Percentiles rank a stretch among this genome's conserved stretches.
phyloP scores from a whole-genome alignment of 2,888 invertebrate species.

The Drosophila quinaria region DNA sequence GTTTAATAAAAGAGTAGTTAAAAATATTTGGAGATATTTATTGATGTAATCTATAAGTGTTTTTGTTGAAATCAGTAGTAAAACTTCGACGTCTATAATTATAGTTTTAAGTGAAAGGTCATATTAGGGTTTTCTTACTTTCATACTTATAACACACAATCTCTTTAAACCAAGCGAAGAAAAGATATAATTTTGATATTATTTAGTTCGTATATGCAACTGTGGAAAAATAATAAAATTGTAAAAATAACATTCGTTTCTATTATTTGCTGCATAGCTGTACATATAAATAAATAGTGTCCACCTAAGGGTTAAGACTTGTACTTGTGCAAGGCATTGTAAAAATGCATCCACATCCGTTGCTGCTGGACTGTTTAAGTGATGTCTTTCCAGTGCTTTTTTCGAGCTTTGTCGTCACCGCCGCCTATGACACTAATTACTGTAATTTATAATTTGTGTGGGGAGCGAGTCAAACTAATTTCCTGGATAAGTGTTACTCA shows the following conservation, averaged over 20 bases:
- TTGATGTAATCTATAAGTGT: too few relatives aligned
- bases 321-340: slow-evolving; percentile 24
- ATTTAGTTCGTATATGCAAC: neutral
- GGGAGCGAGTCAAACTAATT: slow-evolving; percentile 50
- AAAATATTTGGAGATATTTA: too few relatives aligned
- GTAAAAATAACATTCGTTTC: too few relatives aligned
- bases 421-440: slow-evolving; percentile 59
- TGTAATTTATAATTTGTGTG: slow-evolving; percentile 42
- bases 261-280: too few relatives aligned
- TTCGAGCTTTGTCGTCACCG: slow-evolving; percentile 13
- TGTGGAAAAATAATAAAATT: too few relatives aligned
- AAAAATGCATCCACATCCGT: slow-evolving; percentile 64
- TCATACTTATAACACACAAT: neutral
- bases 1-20: too few relatives aligned
- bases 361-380: slow-evolving; percentile 24
- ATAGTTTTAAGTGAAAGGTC: neutral
- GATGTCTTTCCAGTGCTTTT: slow-evolving; percentile 19
- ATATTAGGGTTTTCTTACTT: neutral
- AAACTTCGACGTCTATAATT: neutral
- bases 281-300: too few relatives aligned
- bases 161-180: neutral
- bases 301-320: slow-evolving; percentile 41
- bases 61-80: neutral
- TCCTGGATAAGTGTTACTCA: slow-evolving; percentile 29
- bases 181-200: neutral